Base-by-base conservation (phyloP, 2,797 vertebrate genomes). In the Sebastes trivittatus region DNA sequence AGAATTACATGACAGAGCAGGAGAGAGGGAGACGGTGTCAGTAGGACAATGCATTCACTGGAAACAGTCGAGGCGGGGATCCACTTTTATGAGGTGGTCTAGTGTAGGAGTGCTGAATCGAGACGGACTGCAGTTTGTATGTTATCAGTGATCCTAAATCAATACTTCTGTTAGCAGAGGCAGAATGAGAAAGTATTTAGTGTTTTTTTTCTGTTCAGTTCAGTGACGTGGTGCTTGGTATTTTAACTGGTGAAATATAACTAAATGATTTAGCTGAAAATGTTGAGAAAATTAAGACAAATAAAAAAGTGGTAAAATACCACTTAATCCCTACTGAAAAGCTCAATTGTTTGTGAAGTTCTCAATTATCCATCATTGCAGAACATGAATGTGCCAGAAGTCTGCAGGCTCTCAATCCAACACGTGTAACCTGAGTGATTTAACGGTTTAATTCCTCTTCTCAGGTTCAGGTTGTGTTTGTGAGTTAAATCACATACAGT, bases 81-180 rank as follows among this genome's bases (percentile, higher is more conserved):
- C 3, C 36, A 32, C 2, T 14, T 46, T 49, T n/a, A 62, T 27
- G 22, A 18, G 14, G 3, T 9, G 49, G 7, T 62, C 62, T 23
- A 3, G 18, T 56, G 70, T 29, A 29, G 65, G 63, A 80, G 80
- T 68, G 77, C 71, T 78, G 80, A 87, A 59, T 66, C 58, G 7
- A 76, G 62, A 78, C 22, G 0, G 30, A 59, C 18, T n/a, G 29
- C 32, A 29, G 7, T 9, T n/a, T 54, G n/a, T 20, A 5, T 6
- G 4, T 68, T 14, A 46, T 20, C 5, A 20, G 3, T 30, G 16
- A 22, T 38, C 10, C 6, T 29, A 25, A 61, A 75, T 49, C 22
- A 59, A 18, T 34, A 27, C 2, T 16, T 23, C 23, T 54, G 13
- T 32, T 25, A 27, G 30, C 11, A 13, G 11, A 60, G 7, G 11